Conservation (phyloP, 2,113 vertebrate genomes). For the Aspidoscelis tigris region DNA sequence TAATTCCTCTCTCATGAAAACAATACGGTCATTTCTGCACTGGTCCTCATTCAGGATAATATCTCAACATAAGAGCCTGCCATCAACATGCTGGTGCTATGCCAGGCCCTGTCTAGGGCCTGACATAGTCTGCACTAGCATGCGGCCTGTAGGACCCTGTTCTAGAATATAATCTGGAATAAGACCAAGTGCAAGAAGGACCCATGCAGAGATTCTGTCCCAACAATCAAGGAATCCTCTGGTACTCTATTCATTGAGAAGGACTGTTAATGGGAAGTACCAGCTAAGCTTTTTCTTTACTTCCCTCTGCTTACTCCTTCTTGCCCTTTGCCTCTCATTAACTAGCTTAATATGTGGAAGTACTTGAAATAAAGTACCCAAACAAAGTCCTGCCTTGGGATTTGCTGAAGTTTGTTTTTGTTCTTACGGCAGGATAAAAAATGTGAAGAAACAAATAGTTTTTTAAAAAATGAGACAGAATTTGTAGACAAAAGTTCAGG, state of each 20-base stretch:
- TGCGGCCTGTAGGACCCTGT: too few species aligned
- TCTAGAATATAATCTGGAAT: too few species aligned
- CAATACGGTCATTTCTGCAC: too few species aligned
- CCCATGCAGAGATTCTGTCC: too few species aligned
- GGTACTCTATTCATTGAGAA: not conserved
- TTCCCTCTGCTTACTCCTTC: not conserved
- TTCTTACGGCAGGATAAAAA: conserved; percentile 28
- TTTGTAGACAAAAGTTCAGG: conserved; percentile 53
- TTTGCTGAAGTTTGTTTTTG: conserved; percentile 29
- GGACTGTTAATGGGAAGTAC: too few species aligned
- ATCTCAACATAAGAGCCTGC: too few species aligned
- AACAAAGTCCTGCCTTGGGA: conserved; percentile 3
- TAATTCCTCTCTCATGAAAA: too few species aligned
- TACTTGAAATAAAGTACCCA: not conserved
- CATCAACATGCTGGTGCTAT: too few species aligned
- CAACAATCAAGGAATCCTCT: not conserved
- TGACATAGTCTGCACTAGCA: too few species aligned
- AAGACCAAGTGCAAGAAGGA: too few species aligned
- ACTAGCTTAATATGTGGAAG: conserved; percentile 17
- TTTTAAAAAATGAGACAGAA: not conserved
- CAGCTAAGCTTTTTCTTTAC: not conserved
- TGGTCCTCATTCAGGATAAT: too few species aligned
- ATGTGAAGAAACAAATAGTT: conserved; percentile 11
- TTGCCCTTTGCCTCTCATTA: conserved; percentile 26
- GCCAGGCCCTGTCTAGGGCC: too few species aligned